Evolutionary conservation across 1,140 invertebrate genomes (phyloP), one percentile per base, ranked within the genome.

Genomic region (Sinella curviseta): DNA sequence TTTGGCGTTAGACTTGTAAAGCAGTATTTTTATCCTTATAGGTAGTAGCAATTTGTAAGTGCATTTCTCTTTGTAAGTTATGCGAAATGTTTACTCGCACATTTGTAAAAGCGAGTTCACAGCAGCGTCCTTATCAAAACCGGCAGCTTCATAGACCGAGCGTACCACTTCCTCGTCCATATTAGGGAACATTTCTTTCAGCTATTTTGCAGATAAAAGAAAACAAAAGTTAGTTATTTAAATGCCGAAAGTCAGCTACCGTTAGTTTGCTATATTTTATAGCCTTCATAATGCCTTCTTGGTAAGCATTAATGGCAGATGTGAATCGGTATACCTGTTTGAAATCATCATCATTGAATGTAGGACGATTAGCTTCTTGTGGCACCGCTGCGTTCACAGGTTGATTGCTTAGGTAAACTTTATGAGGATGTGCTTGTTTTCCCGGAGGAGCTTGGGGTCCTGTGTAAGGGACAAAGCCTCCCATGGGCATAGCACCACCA

Each of bases 111-210:
- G 89, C 8, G 94, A 93, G 88, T 96, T 97, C 78, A 98, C 94
- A 16, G 95, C 94, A 20, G 91, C 89, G 85, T 97, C 95, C 86
- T 97, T 97, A 87, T 96, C 95, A 2, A 95, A 95, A 70, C 91
- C 87, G 86, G 97, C 96, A 12, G 93, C 93, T 86, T 97, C 95
- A 84, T 95, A 90, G 26, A 99, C 93, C 0, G 94, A 95, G 86
- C 93, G 93, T 39, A 99, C 93, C 0, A 97, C 95, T 85, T 97
- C 95, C 83, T 92, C 92, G 83, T 98, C 96, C 86, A 98, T 91
- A 85, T 93, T 94, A 26, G 97, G 96, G 88, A 99, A 99, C 96
- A 99, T 98, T 88, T 97, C 96, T 85, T 94, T 91, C 78, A 98
- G 91, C 92, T 95, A 87, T 76, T n/a, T n/a, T n/a, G 89, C 8